Conservation (phyloP, 2,888 invertebrate genomes). For the Amblyjoppa proteus region DNA sequence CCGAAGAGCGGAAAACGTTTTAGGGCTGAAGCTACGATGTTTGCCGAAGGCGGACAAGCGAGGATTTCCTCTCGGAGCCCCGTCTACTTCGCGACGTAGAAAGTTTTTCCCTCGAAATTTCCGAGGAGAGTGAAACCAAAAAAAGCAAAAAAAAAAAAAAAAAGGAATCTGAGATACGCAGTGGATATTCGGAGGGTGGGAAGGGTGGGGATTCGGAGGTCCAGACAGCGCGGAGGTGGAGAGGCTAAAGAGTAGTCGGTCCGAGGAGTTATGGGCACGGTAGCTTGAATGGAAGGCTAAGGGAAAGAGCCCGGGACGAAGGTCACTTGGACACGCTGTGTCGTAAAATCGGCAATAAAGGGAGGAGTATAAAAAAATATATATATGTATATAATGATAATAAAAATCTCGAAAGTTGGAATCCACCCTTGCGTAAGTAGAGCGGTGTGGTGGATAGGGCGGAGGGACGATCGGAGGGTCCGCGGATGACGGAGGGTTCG, state of each 20-base stretch:
- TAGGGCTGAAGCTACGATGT: constrained; percentile 43
- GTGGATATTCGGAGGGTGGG: constrained; percentile 14
- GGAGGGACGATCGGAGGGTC: constrained; percentile 12
- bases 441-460: neutral
- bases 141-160: neutral
- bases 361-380: constrained; percentile 6
- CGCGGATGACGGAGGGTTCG: constrained; percentile 30
- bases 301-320: neutral
- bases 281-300: constrained; percentile 31
- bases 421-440: constrained; percentile 13
- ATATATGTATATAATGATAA: neutral
- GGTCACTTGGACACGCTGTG: constrained; percentile 33
- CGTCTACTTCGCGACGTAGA: constrained; percentile 16
- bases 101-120: constrained; percentile 31
- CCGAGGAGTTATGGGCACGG: constrained; percentile 41
- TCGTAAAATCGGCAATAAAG: constrained; percentile 37
- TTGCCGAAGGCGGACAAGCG: constrained; percentile 38
- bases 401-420: constrained; percentile 42
- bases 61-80: constrained; percentile 20
- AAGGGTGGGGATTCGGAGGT: constrained; percentile 18
- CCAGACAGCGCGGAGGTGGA: constrained; percentile 16
- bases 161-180: neutral
- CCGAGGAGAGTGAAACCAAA: constrained; percentile 25
- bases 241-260: constrained; percentile 38
- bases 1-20: constrained; percentile 46